Percentiles rank a stretch among this genome's conserved stretches.
These are phyloP conservation scores for Halesus radiatus DNA, from an alignment of 1,140 invertebrate species.

Conservation along the genomic window DNA sequence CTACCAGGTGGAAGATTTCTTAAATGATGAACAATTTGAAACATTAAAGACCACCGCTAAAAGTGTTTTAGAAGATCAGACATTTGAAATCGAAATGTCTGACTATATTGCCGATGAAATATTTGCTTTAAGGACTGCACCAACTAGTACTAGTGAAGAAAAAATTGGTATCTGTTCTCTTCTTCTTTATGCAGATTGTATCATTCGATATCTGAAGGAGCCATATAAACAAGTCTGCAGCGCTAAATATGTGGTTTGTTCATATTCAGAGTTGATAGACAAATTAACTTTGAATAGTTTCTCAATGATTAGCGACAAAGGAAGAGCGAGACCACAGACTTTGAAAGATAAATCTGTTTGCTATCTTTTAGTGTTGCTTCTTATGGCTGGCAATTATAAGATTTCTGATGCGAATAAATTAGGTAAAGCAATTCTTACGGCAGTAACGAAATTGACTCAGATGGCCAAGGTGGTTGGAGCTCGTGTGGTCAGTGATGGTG, in stretches of 20 bases:
- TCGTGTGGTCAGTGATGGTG: conserved; percentile 17
- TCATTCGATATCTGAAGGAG: conserved; percentile 46
- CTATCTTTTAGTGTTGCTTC: conserved; percentile 49
- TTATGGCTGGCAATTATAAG: conserved; percentile 41
- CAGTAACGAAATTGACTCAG: conserved; percentile 41
- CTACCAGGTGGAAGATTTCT: conserved; percentile 64
- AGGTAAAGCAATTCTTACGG: conserved; percentile 14
- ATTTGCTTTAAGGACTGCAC: conserved; percentile 9
- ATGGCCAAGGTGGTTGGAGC: conserved; percentile 49
- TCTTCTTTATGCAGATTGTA: conserved; percentile 52
- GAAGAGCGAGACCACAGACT: conserved; percentile 43
- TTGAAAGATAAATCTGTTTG: conserved; percentile 54
- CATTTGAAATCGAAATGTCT: conserved; percentile 26
- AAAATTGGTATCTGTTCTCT: conserved; percentile 37
- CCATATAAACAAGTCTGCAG: conserved; percentile 42
- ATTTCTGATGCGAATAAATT: conserved; percentile 42
- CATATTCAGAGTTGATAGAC: conserved; percentile 48
- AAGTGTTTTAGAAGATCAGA: conserved; percentile 20
- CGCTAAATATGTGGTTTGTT: conserved; percentile 41
- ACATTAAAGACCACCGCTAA: conserved; percentile 34
- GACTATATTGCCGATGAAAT: conserved; percentile 47
- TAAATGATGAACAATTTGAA: conserved; percentile 59
- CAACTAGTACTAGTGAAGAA: background rate
- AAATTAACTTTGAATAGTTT: conserved; percentile 46
- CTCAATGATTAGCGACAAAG: conserved; percentile 51